phyloP scores from a whole-genome alignment of 2,888 invertebrate species.

The Entomobrya multifasciata region DNA sequence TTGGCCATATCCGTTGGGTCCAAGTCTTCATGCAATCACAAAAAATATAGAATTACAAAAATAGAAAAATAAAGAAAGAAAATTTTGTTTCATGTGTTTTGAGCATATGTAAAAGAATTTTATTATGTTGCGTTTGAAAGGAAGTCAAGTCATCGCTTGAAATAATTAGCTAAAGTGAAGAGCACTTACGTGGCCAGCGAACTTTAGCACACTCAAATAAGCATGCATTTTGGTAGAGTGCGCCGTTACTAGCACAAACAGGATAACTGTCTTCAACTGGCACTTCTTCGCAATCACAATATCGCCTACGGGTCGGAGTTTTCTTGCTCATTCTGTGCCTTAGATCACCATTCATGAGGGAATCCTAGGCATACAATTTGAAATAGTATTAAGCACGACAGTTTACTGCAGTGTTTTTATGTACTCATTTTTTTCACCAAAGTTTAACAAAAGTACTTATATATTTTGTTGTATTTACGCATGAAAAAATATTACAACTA shows the following conservation, averaged over 20 bases:
- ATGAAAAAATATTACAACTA: too few relatives aligned
- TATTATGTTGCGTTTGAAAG: not conserved
- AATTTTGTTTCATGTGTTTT: not conserved
- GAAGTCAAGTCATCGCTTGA: not conserved
- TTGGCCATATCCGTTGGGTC: constrained; percentile 60
- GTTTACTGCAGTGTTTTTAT: too few relatives aligned
- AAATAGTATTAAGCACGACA: too few relatives aligned
- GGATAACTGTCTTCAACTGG: constrained; percentile 64
- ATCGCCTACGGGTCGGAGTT: constrained; percentile 64
- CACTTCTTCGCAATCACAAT: constrained; percentile 70
- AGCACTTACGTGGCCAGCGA: constrained; percentile 68
- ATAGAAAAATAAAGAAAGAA: not conserved
- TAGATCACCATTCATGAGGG: constrained; percentile 73
- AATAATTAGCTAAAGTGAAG: constrained; percentile 29
- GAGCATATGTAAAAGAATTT: not conserved
- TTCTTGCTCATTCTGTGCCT: constrained; percentile 64
- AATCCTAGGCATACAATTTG: constrained; percentile 38
- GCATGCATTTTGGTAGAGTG: constrained; percentile 69
- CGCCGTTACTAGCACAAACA: constrained; percentile 73
- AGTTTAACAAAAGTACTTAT: too few relatives aligned
- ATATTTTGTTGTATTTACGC: too few relatives aligned
- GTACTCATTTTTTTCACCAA: too few relatives aligned
- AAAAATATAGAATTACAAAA: not conserved
- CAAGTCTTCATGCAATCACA: constrained; percentile 51
- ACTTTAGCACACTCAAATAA: constrained; percentile 70